Evolutionary conservation across 2,113 vertebrate genomes (phyloP), one percentile per base, ranked within the genome.

Genomic region (Ochotona curzoniae): DNA sequence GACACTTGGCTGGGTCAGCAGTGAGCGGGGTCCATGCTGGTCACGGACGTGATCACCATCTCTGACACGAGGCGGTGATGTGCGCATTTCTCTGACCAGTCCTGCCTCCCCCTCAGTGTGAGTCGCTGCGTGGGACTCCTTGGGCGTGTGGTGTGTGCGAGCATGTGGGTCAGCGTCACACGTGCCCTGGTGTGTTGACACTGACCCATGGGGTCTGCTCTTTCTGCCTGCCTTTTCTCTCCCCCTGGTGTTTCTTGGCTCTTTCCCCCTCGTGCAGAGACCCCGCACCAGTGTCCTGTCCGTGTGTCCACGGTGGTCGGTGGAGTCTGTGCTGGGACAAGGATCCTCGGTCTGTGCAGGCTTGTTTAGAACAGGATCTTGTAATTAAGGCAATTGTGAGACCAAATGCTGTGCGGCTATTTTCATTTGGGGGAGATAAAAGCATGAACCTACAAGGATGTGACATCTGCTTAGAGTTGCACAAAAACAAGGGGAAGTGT

Each of bases 1-100:
- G 26, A 28, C 25, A 4, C 28, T 2, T 15, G 67, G 8, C 26
- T 57, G 51, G 7, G 51, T 9, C 32, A 28, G 49, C 28, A 3
- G 49, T 12, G 2, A 30, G 21, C 14, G 38, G 64, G 35, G 17
- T 6, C 21, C 21, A 1, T 1, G 4, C 3, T n/a, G 63, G 0
- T 49, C 6, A 1, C 30, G 54, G 12, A 2, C 25, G 0, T 13
- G 20, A 7, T 23, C 2, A 7, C 17, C 23, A 0, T 28, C 4
- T 10, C 26, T 9, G 49, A 6, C 1, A 1, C 18, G 5, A 9
- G 67, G 15, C 4, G 2, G 14, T 2, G 12, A 61, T 57, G 28
- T 51, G 13, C 57, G n/a, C 17, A 9, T 7, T 7, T n/a, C 30
- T 66, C 74, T 3, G 64, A 8, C 49, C 38, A 8, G 6, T 25